A percentile compares a stretch with the other conserved stretches of the same genome.
These are phyloP conservation scores for Paracyprichromis sp. DNA, from an alignment of 2,113 vertebrate genomes.

Conservation along the genomic window DNA sequence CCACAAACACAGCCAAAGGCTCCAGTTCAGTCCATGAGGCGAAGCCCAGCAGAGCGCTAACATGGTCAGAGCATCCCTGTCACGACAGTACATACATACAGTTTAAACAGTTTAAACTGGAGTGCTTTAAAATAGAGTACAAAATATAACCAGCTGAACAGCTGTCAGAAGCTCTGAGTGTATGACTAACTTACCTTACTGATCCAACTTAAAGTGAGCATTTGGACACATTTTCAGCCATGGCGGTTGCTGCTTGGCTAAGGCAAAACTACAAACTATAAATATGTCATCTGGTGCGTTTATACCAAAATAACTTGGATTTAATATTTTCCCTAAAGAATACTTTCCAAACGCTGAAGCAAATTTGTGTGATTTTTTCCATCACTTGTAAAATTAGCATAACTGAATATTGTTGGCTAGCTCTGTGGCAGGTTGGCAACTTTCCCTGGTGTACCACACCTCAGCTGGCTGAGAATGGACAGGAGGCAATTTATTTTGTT, in stretches of 20 bases:
- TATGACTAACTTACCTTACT: not conserved
- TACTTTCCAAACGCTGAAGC: not conserved
- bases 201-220: not conserved
- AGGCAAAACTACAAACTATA: not conserved
- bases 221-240: not conserved
- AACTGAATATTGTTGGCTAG: not conserved
- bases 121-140: fast-evolving
- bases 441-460: not conserved
- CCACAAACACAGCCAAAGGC: not conserved
- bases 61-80: not conserved
- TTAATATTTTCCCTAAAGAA: not conserved
- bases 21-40: fast-evolving
- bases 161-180: fast-evolving
- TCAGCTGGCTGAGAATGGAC: not conserved
- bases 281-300: not conserved
- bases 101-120: not conserved
- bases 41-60: not conserved
- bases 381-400: not conserved
- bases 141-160: not conserved
- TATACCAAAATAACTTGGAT: not conserved
- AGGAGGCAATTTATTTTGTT: not conserved
- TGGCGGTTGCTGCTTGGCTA: fast-evolving
- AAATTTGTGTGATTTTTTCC: not conserved
- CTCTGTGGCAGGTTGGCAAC: not conserved
- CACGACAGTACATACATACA: not conserved